Evolutionary conservation across 2,888 invertebrate species (phyloP).

Genomic region (Cephus pulcher): DNA sequence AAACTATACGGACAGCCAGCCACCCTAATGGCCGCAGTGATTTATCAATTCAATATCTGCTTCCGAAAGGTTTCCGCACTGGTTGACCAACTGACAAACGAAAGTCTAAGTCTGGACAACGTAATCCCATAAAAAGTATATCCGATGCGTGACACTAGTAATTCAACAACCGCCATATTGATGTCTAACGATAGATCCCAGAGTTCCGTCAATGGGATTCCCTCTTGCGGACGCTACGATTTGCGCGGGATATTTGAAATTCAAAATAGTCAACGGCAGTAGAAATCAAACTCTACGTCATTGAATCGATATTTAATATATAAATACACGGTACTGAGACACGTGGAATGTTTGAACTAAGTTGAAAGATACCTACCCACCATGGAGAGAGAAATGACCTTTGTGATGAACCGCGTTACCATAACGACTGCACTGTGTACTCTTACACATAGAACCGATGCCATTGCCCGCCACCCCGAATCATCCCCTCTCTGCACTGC

Average conservation of each 20-base stretch:
- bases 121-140: no score
- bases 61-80: neutral
- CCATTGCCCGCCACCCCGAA: constrained; percentile 36
- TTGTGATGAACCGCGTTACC: constrained; percentile 47
- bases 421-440: constrained; percentile 38
- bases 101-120: neutral
- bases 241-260: no score
- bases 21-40: neutral
- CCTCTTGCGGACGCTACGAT: no score
- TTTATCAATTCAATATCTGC: constrained; percentile 6
- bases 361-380: neutral
- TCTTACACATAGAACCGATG: constrained; percentile 23
- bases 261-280: no score
- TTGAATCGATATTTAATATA: no score
- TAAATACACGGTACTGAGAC: no score
- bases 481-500: constrained; percentile 38
- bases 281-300: no score
- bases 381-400: constrained; percentile 33
- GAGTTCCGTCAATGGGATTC: no score
- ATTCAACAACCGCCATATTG: no score
- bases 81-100: neutral
- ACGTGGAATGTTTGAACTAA: neutral
- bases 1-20: neutral
- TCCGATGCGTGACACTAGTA: no score
- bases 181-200: no score